A percentile compares a stretch with the other conserved stretches of the same genome.
These are phyloP conservation scores for Dicentrarchus labrax DNA, from an alignment of 2,113 vertebrate species.

Conservation along the genomic window DNA sequence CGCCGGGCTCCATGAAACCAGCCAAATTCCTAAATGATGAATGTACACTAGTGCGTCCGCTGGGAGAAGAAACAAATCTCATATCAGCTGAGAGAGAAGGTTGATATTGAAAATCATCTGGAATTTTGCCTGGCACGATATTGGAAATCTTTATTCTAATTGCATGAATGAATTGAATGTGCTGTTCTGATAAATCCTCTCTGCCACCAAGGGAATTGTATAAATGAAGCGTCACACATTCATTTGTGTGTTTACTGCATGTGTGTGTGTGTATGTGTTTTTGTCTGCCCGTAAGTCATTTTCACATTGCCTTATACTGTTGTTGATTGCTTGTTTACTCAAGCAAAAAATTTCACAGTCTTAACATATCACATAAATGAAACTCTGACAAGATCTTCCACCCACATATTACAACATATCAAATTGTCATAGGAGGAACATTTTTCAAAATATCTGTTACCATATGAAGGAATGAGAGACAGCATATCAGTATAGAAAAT, in stretches of 20 bases:
- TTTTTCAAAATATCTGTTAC: constrained; percentile 60
- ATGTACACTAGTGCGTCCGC: constrained; percentile 67
- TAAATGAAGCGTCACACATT: constrained; percentile 78
- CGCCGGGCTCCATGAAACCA: constrained; percentile 61
- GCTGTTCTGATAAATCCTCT: constrained; percentile 76
- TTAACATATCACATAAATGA: constrained; percentile 73
- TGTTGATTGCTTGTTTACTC: constrained; percentile 77
- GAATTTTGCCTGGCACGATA: constrained; percentile 72
- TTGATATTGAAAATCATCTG: constrained; percentile 80
- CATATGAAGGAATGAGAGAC: constrained; percentile 70
- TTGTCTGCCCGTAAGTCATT: constrained; percentile 68
- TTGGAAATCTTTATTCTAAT: constrained; percentile 83
- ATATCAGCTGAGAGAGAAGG: constrained; percentile 67
- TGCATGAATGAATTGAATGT: constrained; percentile 81
- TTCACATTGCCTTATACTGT: constrained; percentile 53
- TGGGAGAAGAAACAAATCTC: constrained; percentile 71
- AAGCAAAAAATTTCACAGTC: constrained; percentile 67
- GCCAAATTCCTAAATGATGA: constrained; percentile 79
- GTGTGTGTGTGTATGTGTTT: constrained; percentile 48
- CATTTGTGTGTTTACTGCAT: constrained; percentile 56
- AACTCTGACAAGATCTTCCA: constrained; percentile 65
- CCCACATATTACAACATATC: constrained; percentile 66
- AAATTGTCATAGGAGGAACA: constrained; percentile 57
- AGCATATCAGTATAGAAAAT: constrained; percentile 82
- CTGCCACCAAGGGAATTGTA: constrained; percentile 69